Base-by-base conservation (phyloP, 2,113 vertebrate genomes). In the Progne subis region DNA sequence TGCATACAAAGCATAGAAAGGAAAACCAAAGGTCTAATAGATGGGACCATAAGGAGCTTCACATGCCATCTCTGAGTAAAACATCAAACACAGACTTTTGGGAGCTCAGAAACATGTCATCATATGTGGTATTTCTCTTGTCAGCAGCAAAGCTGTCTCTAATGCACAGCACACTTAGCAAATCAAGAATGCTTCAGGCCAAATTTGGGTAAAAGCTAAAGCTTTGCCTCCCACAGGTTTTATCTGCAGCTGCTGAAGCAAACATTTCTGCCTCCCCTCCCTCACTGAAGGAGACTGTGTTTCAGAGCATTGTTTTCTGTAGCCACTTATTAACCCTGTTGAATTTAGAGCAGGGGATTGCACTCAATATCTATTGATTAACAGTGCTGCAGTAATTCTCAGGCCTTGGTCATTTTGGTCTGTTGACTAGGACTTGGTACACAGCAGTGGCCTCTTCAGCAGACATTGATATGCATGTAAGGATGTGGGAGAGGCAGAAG, bases 291-390 rank as follows among this genome's bases (percentile, higher is more conserved):
- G 79, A 93, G 94, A 94, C 91, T 92, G 90, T 76, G 74, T 95
- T 97, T 96, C 97, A 97, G 79, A 59, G 80, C 49, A 92, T 92
- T 97, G 97, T 97, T 97, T 94, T 90, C 92, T 92, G 96, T 88
- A 98, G 97, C 97, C 97, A 97, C 97, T 98, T 97, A 98, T 98
- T 98, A 98, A 98, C 97, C 97, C 91, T 80, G 96, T 91, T 97
- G 97, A 98, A 88, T 97, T 98, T 95, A 97, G 95, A 97, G 97
- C 96, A 96, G 94, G 95, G 95, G 94, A 96, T 97, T 97, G 96
- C 94, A 97, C 97, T 98, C 98, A 91, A 98, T 98, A 98, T 97
- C 97, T 98, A 98, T 98, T 98, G 99, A 99, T 98, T 97, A 98
- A 97, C 98, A 97, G 95, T 94, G 84, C 97, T 97, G 97, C 97